Evolutionary conservation across 2,113 vertebrate genomes (phyloP).

Genomic region (Calyptommatus sinebrachiatus): DNA sequence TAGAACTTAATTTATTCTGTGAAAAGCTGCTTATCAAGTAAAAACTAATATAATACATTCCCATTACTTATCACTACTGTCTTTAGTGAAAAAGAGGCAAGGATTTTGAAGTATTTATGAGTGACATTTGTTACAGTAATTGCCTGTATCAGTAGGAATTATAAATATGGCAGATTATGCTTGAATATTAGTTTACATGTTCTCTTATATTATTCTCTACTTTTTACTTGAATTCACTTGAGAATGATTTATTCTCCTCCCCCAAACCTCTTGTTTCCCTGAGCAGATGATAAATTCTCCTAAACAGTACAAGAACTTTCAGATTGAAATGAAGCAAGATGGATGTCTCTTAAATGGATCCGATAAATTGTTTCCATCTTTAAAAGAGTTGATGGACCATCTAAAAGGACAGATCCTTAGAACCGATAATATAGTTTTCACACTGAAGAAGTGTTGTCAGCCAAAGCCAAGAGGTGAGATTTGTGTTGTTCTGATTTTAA

Average conservation of each 20-base stretch:
- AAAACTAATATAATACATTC: too few relatives aligned
- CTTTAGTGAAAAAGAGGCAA: too few relatives aligned
- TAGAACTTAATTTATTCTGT: too few relatives aligned
- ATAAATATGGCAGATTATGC: neutral
- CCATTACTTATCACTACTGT: too few relatives aligned
- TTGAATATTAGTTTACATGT: neutral
- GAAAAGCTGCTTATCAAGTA: too few relatives aligned
- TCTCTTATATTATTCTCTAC: neutral
- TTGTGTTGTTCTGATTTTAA: neutral
- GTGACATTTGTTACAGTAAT: too few relatives aligned
- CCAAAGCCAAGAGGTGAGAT: constrained; percentile 89
- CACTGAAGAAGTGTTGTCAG: constrained; percentile 89
- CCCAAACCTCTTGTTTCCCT: accelerated
- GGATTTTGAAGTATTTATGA: too few relatives aligned
- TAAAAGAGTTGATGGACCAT: constrained; percentile 88
- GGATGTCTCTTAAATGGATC: constrained; percentile 85
- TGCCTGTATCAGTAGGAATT: too few relatives aligned
- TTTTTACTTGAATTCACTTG: neutral
- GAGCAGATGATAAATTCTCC: constrained; percentile 57
- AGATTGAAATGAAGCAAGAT: constrained; percentile 82
- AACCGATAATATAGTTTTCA: constrained; percentile 91
- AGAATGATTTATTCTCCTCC: neutral
- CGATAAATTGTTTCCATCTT: constrained; percentile 71
- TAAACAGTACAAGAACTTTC: constrained; percentile 94
- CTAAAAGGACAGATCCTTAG: constrained; percentile 88